These are phyloP conservation scores for Paralvinella palmiformis DNA, from an alignment of 1,140 invertebrate genomes.

Conservation along the genomic window DNA sequence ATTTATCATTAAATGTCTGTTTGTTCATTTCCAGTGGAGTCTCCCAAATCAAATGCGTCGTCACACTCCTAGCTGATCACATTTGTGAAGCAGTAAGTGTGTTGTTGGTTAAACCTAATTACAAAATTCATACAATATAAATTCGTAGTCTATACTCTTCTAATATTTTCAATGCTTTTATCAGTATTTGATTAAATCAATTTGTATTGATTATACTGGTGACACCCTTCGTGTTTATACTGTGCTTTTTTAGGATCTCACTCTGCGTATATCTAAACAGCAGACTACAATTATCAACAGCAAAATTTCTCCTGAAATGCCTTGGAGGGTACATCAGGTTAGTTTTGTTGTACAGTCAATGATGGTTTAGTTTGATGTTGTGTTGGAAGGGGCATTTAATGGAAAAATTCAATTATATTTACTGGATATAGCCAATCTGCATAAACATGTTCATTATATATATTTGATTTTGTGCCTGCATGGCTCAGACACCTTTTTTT, in stretches of 20 bases:
- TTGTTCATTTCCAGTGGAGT: constrained; percentile 8
- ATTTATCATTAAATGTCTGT: background rate
- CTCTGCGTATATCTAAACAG: constrained; percentile 79
- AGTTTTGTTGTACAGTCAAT: background rate
- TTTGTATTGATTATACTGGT: background rate
- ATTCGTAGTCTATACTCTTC: too few relatives aligned
- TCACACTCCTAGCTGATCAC: constrained; percentile 81
- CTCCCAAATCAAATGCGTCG: constrained; percentile 80
- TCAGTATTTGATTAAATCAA: too few relatives aligned
- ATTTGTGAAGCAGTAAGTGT: constrained; percentile 80
- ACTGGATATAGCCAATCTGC: too few relatives aligned
- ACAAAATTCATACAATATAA: constrained; percentile 25
- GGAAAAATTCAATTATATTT: too few relatives aligned
- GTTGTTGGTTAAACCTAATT: background rate
- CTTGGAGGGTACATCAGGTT: constrained; percentile 88
- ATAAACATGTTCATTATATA: background rate
- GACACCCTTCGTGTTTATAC: constrained; percentile 14
- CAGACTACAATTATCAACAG: constrained; percentile 68
- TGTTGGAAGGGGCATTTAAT: too few relatives aligned
- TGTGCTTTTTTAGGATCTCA: constrained; percentile 67
- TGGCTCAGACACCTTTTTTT: background rate
- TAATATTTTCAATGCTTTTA: too few relatives aligned
- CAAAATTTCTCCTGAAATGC: constrained; percentile 75
- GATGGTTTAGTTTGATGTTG: too few relatives aligned
- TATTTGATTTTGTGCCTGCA: background rate